Base-by-base conservation (phyloP, 2,888 invertebrate genomes). In the Melieria omissa region DNA sequence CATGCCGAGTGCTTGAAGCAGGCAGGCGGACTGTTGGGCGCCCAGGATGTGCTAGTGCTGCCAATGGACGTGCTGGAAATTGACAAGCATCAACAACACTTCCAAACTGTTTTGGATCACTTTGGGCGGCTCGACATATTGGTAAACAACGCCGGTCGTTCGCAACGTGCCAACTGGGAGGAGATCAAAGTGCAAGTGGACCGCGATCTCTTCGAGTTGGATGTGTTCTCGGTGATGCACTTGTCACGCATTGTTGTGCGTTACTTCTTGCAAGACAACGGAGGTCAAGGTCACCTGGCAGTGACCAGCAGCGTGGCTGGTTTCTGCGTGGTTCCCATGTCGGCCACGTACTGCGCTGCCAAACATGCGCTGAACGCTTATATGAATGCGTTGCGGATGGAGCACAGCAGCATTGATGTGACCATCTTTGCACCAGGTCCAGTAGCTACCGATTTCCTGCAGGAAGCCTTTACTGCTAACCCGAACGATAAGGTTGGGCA, bases 361-460 rank as follows among this genome's bases (percentile, higher is more conserved):
- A 95, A 95, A 85, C 92, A 92, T 86, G 93, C 94, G 0, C 81
- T 95, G 58, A 93, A 94, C 83, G 94, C 94, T 1, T 95, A 93
- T 82, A 92, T 92, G 83, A 89, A 91, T 76, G 82, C 89, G n/a
- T 85, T 94, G 83, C 90, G 91, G 80, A 77, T 89, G 45, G 87
- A 88, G n/a, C 86, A 88, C 58, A 84, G 84, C 0, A 89, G 90
- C 67, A 87, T 95, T 64, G 81, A 89, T 46, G 89, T 95, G 0
- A 92, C 92, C 0, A 82, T 94, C 58, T 87, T 93, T 49, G 93
- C 94, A 80, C 95, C 95, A 0, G 95, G 95, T 5, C 94, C 95
- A 4, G 89, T 92, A 14, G 91, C 91, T 81, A 93, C 93, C 0
- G 90, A 92, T 76, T 90, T 94, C 75, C 87, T 93, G 49, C 82